A percentile compares a stretch with the other conserved stretches of the same genome.
phyloP scores from a whole-genome alignment of 2,113 vertebrate genomes.

The Crotalus helleri region DNA sequence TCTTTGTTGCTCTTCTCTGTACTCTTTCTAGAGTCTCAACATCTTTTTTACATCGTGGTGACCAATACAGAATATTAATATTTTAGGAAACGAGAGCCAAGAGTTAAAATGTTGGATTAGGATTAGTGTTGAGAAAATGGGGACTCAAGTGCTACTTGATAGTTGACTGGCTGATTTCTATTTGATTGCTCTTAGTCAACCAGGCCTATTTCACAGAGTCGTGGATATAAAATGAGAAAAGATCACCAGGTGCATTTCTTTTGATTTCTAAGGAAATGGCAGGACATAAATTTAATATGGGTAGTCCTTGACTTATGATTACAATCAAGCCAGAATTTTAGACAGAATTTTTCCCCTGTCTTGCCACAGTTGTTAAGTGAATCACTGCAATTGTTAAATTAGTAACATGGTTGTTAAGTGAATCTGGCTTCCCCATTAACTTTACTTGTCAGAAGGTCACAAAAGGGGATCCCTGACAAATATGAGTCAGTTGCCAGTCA shows the following conservation, averaged over 20 bases:
- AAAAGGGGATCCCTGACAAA: neutral
- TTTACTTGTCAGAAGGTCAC: neutral
- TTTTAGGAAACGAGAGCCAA: neutral
- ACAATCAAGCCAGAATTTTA: neutral
- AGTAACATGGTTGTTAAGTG: neutral
- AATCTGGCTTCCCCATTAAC: neutral
- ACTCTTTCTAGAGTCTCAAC: too few species aligned
- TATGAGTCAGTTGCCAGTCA: neutral
- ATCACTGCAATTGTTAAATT: neutral
- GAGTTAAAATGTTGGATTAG: neutral
- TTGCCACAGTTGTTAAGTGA: neutral
- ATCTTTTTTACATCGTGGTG: too few species aligned
- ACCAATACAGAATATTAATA: too few species aligned
- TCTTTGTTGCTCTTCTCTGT: too few species aligned
- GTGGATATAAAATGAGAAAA: neutral
- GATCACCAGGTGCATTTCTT: neutral
- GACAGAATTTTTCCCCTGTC: neutral
- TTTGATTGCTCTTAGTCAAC: neutral
- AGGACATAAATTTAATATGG: neutral
- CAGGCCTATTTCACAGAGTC: neutral
- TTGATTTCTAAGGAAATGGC: neutral
- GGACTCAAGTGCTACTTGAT: neutral
- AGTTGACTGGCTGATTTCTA: neutral
- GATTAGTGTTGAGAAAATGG: neutral
- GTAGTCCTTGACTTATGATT: neutral